Percentiles rank a stretch among this genome's conserved stretches.
These are phyloP conservation scores for Leiothrix lutea DNA, from an alignment of 2,113 vertebrate species.

Conservation along the genomic window DNA sequence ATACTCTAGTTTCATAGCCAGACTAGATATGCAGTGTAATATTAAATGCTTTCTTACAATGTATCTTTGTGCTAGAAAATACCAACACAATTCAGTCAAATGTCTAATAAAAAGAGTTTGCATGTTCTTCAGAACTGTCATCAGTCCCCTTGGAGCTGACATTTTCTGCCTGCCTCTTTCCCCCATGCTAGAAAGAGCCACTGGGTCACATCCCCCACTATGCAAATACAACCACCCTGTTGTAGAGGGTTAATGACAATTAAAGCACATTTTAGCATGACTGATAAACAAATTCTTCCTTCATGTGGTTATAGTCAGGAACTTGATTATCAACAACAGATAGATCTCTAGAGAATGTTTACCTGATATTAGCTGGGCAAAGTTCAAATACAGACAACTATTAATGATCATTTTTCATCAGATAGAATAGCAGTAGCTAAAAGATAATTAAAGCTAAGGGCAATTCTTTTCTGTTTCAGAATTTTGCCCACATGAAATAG, in stretches of 20 bases:
- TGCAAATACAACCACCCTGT: neutral
- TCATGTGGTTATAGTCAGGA: neutral
- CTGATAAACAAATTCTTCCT: neutral
- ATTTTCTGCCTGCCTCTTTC: neutral
- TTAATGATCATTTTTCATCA: neutral
- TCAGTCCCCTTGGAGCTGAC: neutral
- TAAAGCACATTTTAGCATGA: neutral
- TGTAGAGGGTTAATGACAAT: neutral
- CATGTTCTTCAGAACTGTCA: conserved; percentile 12
- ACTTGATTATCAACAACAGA: neutral
- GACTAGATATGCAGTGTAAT: neutral
- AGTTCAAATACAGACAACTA: neutral
- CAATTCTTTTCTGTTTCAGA: neutral
- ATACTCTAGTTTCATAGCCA: neutral
- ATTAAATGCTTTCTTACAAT: neutral
- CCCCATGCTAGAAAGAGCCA: neutral
- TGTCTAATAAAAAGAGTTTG: neutral
- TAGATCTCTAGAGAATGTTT: neutral
- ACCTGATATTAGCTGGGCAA: neutral
- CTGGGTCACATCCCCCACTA: neutral
- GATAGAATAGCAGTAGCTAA: neutral
- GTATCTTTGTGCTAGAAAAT: neutral
- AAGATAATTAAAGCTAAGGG: neutral
- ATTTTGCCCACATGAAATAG: neutral
- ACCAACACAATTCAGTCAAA: neutral